Base-by-base conservation (phyloP, 2,113 vertebrate species). In the Pteronura brasiliensis region DNA sequence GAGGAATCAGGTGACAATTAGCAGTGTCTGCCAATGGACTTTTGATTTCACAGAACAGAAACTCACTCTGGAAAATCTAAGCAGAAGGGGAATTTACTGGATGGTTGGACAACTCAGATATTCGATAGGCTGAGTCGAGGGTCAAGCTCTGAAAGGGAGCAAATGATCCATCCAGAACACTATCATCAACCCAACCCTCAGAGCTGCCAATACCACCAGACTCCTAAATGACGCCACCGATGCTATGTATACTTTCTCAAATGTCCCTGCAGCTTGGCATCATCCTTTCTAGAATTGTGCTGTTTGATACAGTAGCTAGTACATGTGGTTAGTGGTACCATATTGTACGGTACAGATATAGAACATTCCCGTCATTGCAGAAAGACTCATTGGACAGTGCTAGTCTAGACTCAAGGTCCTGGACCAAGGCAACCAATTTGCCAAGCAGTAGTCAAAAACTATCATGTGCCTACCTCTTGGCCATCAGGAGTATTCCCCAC, bases 11-110 rank as follows among this genome's bases (percentile, higher is more conserved):
- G 27, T 95, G 86, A 85, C 44, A 91, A 44, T 13, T 79, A 47
- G 5, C 52, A 79, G 15, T 92, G 29, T 63, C 63, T 94, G 69
- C 21, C 36, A 87, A 88, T 42, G 39, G 63, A 39, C 52, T 89
- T 52, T 87, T 79, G 34, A 90, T 72, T 89, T 93, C n/a, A 92
- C 67, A 52, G 10, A 93, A 52, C n/a, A 82, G 72, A 92, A 95
- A 71, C 39, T 82, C 44, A 42, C 42, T 81, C 14, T 76, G 74
- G 36, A 94, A 85, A 83, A 72, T 29, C 57, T 83, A 93, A 94
- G 15, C 72, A 65, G 96, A 86, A 79, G 17, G n/a, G 15, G 6
- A 76, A 52, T 93, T 84, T 93, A 86, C 49, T 95, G 72, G 34
- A 31, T 85, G 49, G 23, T 76, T 72, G 57, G 67, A 14, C 77